Evolutionary conservation across 1,140 invertebrate species (phyloP), one percentile per base, ranked within the genome.

Genomic region (Papilio polytes): DNA sequence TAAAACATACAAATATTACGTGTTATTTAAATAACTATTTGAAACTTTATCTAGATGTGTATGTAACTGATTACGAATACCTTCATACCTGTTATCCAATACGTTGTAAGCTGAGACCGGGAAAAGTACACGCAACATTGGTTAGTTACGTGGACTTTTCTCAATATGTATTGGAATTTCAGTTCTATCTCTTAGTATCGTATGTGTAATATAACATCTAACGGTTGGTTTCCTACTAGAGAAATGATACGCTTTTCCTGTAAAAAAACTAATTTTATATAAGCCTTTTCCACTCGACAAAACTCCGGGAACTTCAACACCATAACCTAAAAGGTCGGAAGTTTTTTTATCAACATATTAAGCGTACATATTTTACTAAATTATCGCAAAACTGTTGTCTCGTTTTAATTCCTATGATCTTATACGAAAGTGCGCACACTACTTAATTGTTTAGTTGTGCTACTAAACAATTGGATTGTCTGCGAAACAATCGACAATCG

Each of bases 71-170:
- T 66, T 66, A 13, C 6, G 4, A 66, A 31, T 66, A 66, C 20
- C 20, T 74, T 74, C n/a, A 15, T 74, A 48, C 73, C n/a, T 74
- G 73, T 74, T 74, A 74, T 74, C 73, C 73, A 74, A 74, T 74
- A 46, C 46, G 73, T 1, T 20, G 73, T 74, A 74, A 74, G 46
- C 20, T 51, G 73, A 74, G 44, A 74, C 41, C 20, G 44, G 41
- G 73, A 74, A 74, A 74, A 22, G 73, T 74, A 26, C n/a, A 51
- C 20, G 41, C 73, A 51, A 74, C 20, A 46, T 74, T n/a, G 41
- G 20, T 48, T n/a, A 44, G 73, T 74, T 74, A 22, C 73, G n/a
- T 74, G n/a, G 20, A 0, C 8, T 46, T 26, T 51, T 74, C 46
- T 48, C 44, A 44, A 66, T 66, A 31, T 15, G 26, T 66, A 1